These are phyloP conservation scores for Malthinus seriepunctatus DNA, from an alignment of 2,888 invertebrate species.

Conservation along the genomic window DNA sequence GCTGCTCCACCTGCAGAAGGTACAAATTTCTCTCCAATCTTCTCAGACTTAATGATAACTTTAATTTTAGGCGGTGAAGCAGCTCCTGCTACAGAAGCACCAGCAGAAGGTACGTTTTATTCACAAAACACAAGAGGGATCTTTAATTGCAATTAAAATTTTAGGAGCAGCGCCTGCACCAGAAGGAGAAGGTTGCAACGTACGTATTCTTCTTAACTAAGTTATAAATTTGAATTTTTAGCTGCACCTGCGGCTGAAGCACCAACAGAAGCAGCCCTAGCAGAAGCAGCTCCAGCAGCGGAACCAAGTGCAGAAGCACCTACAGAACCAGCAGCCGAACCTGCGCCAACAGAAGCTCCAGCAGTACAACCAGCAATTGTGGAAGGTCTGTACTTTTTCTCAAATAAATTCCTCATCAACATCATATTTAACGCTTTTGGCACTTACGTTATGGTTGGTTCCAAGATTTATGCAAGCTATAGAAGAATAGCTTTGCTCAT, in stretches of 20 bases:
- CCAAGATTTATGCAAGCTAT: no score
- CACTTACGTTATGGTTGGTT: no score
- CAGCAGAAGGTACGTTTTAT: slow-evolving; percentile 19
- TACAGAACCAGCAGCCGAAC: slow-evolving; percentile 34
- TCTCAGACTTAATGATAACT: background rate
- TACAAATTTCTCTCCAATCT: background rate
- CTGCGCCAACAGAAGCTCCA: slow-evolving; percentile 46
- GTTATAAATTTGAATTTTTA: background rate
- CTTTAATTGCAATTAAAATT: background rate
- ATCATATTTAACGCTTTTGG: no score
- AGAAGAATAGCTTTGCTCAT: no score
- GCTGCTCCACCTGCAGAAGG: slow-evolving; percentile 34
- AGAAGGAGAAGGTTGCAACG: slow-evolving; percentile 20
- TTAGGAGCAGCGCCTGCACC: slow-evolving; percentile 13
- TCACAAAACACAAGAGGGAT: background rate
- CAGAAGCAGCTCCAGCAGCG: slow-evolving; percentile 22
- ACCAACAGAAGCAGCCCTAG: slow-evolving; percentile 32
- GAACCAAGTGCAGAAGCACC: slow-evolving; percentile 49
- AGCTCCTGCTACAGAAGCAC: slow-evolving; percentile 33
- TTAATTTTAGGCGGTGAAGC: slow-evolving; percentile 34
- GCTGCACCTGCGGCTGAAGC: slow-evolving; percentile 12
- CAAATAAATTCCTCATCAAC: no score
- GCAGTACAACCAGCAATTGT: slow-evolving; percentile 44
- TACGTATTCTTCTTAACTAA: background rate
- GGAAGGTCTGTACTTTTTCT: slow-evolving; percentile 26